Evolutionary conservation across 2,113 vertebrate genomes (phyloP), one percentile per base, ranked within the genome.

Genomic region (Trichomycterus rosablanca): DNA sequence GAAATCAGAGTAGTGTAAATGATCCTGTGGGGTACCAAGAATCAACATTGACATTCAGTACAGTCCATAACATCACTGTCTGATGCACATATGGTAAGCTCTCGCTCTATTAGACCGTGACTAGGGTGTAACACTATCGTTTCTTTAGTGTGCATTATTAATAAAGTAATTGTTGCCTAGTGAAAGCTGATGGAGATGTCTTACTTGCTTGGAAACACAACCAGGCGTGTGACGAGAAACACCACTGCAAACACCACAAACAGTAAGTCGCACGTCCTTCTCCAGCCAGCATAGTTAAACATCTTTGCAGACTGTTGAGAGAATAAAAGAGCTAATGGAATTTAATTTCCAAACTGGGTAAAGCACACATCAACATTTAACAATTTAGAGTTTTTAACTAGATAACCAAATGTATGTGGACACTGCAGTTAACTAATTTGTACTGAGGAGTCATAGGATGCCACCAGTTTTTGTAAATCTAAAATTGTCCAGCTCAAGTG

Each of bases 241-340:
- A 89, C 81, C 19, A 73, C 59, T 10, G 91, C 74, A 71, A 94
- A 94, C 63, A 88, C 60, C 63, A 92, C 60, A 51, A 93, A 93
- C 23, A 94, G 75, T 1, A 60, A 44, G 65, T 93, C 82, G 53
- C 90, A 90, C 0, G 71, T 85, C 65, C 60, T 88, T 62, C 81
- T 89, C 93, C 93, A 92, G 63, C 89, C 88, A 19, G 86, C 87
- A 10, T 95, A 95, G 79, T 93, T 89, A 70, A 91, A 88, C 83
- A 93, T 89, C 78, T 95, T 93, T 16, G 89, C 88, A 23, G 84
- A 86, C 92, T 95, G 80, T 3, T 75, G 57, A 65, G 26, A 73
- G 1, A 76, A 1, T 9, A 7, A 50, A 39, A 52, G 45, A 10
- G 1, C 18, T 2, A 39, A 24, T 23, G 18, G 3, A 45, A 6